A percentile compares a stretch with the other conserved stretches of the same genome.
These are phyloP conservation scores for Pipra filicauda DNA, from an alignment of 2,113 vertebrate genomes.

Conservation along the genomic window DNA sequence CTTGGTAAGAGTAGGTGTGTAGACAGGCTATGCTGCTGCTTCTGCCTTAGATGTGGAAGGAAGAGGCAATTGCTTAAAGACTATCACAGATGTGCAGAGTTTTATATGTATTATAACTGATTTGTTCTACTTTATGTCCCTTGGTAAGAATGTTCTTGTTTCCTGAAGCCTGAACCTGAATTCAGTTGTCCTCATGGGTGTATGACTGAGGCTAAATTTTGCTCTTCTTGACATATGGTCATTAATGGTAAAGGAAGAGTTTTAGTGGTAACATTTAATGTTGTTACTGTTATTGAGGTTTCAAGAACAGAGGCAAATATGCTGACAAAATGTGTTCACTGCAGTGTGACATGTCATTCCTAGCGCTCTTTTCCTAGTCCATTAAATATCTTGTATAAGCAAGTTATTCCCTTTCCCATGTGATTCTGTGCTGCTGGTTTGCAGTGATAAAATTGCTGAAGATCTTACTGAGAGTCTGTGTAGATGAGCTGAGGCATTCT, in stretches of 20 bases:
- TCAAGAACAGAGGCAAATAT: background rate
- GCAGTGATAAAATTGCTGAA: background rate
- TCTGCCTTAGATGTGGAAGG: background rate
- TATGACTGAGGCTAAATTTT: background rate
- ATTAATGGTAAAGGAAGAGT: background rate
- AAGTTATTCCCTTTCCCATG: background rate
- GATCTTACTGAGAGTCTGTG: background rate
- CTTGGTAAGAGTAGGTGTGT: background rate
- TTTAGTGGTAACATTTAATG: background rate
- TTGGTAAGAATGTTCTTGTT: background rate
- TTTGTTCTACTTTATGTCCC: background rate
- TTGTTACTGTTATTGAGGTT: background rate
- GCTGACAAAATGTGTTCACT: background rate
- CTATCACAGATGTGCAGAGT: background rate
- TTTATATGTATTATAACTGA: background rate
- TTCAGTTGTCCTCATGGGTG: background rate
- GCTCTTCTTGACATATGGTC: background rate
- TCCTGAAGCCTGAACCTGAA: background rate
- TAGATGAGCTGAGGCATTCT: background rate
- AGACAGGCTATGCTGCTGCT: background rate
- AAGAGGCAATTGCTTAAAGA: background rate
- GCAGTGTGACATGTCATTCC: background rate
- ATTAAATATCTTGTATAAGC: background rate
- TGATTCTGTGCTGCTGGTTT: background rate
- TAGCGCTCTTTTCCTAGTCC: background rate